These are phyloP conservation scores for Drosophila mettleri DNA, from an alignment of 2,888 invertebrate species.

Conservation along the genomic window DNA sequence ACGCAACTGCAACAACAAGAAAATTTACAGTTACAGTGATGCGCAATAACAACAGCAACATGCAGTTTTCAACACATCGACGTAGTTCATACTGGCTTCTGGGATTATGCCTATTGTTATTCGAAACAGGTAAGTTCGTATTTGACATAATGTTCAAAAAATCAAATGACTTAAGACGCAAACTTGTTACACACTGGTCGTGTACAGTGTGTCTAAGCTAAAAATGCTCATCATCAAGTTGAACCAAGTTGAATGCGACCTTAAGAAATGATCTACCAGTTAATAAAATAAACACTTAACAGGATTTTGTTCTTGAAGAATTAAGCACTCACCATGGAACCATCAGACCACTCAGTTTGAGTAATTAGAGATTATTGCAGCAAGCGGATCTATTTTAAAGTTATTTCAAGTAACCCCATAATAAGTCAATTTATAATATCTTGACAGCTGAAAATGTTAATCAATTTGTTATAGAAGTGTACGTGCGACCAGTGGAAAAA, in stretches of 20 bases:
- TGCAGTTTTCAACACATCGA: conserved; percentile 78
- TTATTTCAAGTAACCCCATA: background rate
- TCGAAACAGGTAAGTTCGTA: conserved; percentile 82
- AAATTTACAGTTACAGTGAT: conserved; percentile 69
- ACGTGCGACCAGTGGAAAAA: conserved; percentile 19
- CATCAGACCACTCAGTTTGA: background rate
- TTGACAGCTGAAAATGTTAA: background rate
- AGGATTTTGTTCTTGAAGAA: background rate
- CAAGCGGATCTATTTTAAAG: too few relatives aligned
- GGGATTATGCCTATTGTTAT: conserved; percentile 83
- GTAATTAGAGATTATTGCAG: background rate
- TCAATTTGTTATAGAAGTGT: conserved; percentile 37
- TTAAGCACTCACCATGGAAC: background rate
- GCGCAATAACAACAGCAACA: conserved; percentile 71
- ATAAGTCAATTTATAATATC: background rate
- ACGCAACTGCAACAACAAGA: conserved; percentile 55
- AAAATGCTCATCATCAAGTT: conserved; percentile 6
- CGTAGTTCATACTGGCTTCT: conserved; percentile 80
- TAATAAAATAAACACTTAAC: background rate
- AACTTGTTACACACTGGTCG: conserved; percentile 26
- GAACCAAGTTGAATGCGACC: background rate
- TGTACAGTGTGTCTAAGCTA: background rate
- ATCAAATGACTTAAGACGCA: conserved; percentile 48
- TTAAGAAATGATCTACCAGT: too few relatives aligned
- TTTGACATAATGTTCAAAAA: conserved; percentile 26